Evolutionary conservation across 2,888 invertebrate genomes (phyloP).

Genomic region (Drymonia ruficornis): DNA sequence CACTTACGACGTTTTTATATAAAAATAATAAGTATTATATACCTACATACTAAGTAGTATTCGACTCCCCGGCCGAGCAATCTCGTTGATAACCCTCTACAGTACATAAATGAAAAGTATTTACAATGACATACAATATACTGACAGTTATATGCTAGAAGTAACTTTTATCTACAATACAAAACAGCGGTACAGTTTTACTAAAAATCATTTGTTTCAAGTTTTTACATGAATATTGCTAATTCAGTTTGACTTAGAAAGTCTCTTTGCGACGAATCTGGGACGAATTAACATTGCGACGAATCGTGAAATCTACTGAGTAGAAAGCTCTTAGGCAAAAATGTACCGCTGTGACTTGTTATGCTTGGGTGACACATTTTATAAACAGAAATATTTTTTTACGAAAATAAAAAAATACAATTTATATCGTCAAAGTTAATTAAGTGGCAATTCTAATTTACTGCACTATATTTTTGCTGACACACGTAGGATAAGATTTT

Average conservation of each 20-base stretch:
- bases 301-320: constrained; percentile 29
- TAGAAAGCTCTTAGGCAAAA: constrained; percentile 50
- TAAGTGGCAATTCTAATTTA: constrained; percentile 82
- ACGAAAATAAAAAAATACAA: constrained; percentile 61
- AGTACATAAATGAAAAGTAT: constrained; percentile 78
- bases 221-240: constrained; percentile 5
- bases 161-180: constrained; percentile 76
- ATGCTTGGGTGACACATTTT: constrained; percentile 80
- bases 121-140: constrained; percentile 81
- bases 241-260: not conserved
- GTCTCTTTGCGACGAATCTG: not conserved
- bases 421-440: constrained; percentile 80
- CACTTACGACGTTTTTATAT: constrained; percentile 75
- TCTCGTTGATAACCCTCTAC: constrained; percentile 72
- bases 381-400: constrained; percentile 84
- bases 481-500: constrained; percentile 75
- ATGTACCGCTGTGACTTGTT: constrained; percentile 66
- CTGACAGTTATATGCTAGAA: constrained; percentile 75
- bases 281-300: constrained; percentile 11
- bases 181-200: constrained; percentile 58
- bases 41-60: constrained; percentile 60
- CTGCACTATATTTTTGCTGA: constrained; percentile 84
- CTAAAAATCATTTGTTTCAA: constrained; percentile 40
- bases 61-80: constrained; percentile 67
- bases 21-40: constrained; percentile 73